These are phyloP conservation scores for Phaethornis superciliosus DNA, from an alignment of 2,113 vertebrate genomes.

Conservation along the genomic window DNA sequence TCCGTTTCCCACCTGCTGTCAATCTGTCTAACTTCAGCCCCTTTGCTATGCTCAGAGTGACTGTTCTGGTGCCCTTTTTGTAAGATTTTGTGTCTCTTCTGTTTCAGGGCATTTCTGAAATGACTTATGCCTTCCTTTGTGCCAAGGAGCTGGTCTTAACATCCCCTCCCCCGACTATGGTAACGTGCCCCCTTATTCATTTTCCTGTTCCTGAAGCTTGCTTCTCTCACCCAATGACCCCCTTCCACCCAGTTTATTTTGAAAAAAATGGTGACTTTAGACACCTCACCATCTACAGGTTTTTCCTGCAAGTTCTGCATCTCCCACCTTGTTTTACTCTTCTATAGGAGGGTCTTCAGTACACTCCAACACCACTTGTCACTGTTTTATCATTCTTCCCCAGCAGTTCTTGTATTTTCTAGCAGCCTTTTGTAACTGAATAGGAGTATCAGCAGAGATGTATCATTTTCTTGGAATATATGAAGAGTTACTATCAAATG, in stretches of 20 bases:
- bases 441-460: background rate
- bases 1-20: background rate
- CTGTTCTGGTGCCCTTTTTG: background rate
- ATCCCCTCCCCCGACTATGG: accelerated
- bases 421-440: background rate
- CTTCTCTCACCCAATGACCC: background rate
- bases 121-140: background rate
- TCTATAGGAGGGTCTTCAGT: background rate
- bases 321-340: background rate
- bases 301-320: background rate
- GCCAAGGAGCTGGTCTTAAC: background rate
- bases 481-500: background rate
- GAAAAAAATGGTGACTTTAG: background rate
- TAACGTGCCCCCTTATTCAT: background rate
- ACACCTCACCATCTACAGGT: background rate
- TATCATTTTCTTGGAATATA: background rate
- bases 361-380: background rate
- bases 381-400: background rate
- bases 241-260: background rate
- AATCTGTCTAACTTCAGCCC: background rate
- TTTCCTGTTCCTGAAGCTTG: background rate
- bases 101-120: background rate
- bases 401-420: background rate
- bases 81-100: background rate
- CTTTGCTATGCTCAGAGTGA: background rate